Conservation (phyloP, 2,797 vertebrate species). For the Trichosurus vulpecula region DNA sequence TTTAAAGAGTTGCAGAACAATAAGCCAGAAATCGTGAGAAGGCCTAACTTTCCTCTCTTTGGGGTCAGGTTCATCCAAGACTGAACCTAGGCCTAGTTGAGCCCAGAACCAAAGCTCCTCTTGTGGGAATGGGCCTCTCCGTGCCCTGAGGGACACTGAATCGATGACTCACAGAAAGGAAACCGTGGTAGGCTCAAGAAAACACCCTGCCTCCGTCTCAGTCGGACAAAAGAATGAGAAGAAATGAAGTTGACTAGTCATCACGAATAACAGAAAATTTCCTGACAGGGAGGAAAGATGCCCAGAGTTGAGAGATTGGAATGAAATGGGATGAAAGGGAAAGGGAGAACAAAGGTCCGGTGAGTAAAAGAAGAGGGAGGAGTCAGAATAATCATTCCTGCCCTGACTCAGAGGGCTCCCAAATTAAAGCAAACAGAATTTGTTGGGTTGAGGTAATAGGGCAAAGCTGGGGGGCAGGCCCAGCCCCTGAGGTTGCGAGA, state of each 20-base stretch:
- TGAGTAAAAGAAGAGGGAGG: neutral
- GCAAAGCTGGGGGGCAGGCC: neutral
- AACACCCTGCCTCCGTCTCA: neutral
- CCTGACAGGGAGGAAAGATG: neutral
- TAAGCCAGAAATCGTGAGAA: neutral
- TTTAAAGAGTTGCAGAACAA: neutral
- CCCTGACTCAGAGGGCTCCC: neutral
- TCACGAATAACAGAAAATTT: neutral
- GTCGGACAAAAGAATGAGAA: neutral
- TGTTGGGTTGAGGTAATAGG: neutral
- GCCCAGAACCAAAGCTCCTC: neutral
- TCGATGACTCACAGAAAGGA: neutral
- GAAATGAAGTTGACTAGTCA: neutral
- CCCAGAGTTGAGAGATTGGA: neutral
- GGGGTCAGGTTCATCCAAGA: neutral
- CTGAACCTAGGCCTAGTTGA: neutral
- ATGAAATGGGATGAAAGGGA: neutral
- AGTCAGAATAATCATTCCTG: neutral
- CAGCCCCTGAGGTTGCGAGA: neutral
- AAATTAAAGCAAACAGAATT: neutral
- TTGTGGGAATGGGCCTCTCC: neutral
- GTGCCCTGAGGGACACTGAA: neutral
- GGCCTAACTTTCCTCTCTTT: neutral
- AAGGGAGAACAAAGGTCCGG: neutral
- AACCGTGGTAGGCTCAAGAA: neutral